phyloP scores from a whole-genome alignment of 1,140 invertebrate genomes.

The Drosophila kurseongensis region DNA sequence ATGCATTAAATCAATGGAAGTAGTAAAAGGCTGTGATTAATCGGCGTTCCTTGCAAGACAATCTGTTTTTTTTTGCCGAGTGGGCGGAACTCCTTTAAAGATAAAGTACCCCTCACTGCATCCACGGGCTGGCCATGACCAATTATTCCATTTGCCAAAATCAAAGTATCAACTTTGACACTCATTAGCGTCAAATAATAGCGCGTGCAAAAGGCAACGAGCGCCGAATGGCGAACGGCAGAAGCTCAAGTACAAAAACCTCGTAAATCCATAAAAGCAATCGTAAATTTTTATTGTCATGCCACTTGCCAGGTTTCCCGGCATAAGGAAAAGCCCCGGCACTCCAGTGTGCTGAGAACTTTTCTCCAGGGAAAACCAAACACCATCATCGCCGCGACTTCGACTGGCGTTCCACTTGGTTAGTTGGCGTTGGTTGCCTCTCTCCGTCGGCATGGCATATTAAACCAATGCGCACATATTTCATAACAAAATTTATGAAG shows the following conservation, averaged over 20 bases:
- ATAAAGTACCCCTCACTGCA: background rate
- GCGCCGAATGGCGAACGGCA: constrained; percentile 14
- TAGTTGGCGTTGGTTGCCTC: constrained; percentile 25
- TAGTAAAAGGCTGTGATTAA: background rate
- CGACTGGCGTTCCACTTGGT: constrained; percentile 48
- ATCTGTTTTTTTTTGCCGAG: background rate
- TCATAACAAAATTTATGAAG: constrained; percentile 83
- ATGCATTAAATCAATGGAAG: background rate
- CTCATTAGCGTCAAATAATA: constrained; percentile 81
- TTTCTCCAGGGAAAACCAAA: constrained; percentile 76
- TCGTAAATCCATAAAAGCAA: constrained; percentile 83
- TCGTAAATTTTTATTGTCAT: constrained; percentile 83
- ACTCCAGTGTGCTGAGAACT: constrained; percentile 61
- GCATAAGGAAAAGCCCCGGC: constrained; percentile 46
- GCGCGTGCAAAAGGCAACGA: constrained; percentile 39
- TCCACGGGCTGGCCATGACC: constrained; percentile 15
- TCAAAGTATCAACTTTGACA: constrained; percentile 79
- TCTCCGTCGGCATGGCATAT: constrained; percentile 57
- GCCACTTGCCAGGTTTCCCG: constrained; percentile 61
- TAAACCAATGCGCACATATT: constrained; percentile 78
- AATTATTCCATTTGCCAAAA: constrained; percentile 75
- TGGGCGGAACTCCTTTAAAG: background rate
- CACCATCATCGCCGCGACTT: constrained; percentile 17
- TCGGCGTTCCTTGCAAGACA: background rate
- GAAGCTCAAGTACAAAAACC: constrained; percentile 59